Evolutionary conservation across 2,797 vertebrate genomes (phyloP), one percentile per base, ranked within the genome.

Genomic region (Anisognathus igniventris): DNA sequence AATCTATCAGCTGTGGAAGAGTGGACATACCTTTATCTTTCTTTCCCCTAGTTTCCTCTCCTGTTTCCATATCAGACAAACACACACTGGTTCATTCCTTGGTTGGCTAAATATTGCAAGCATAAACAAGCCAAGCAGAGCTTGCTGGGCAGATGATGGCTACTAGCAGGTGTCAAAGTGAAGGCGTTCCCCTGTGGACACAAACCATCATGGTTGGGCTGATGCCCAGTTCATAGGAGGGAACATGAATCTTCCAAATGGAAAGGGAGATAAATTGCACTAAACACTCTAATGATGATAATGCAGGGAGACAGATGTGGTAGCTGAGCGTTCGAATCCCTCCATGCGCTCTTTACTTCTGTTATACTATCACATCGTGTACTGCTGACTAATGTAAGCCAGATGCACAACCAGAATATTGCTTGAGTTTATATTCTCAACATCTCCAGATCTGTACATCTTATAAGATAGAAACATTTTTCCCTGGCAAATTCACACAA

Each of bases 281-380:
- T 95, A 91, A 94, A 93, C 71, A 60, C 78, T 54, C 68, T 96
- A 94, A 96, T 95, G 82, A 94, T 93, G 93, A 93, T 96, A 96
- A 96, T 94, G 82, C 61, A 86, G 95, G 89, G 82, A 95, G 85
- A 70, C 95, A 94, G 95, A 96, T 94, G 95, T 90, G 86, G 82
- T 90, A 88, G 84, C 61, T 37, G 65, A 95, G 82, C 19, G 8
- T 77, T 88, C 28, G 33, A 88, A 91, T 91, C 82, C 56, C 62
- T 93, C 79, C 66, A n/a, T 54, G 94, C 20, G 1, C 75, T 91
- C 62, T 86, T 91, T 75, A 61, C 66, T 84, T 76, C 70, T 88
- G n/a, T 88, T 77, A 76, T 35, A 60, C 62, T 35, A 50, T 61
- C 56, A 25, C 56, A 67, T 68, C 78, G 16, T 66, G 16, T 51